Evolutionary conservation across 2,888 invertebrate genomes (phyloP), one percentile per base, ranked within the genome.

Genomic region (Meganola albula): DNA sequence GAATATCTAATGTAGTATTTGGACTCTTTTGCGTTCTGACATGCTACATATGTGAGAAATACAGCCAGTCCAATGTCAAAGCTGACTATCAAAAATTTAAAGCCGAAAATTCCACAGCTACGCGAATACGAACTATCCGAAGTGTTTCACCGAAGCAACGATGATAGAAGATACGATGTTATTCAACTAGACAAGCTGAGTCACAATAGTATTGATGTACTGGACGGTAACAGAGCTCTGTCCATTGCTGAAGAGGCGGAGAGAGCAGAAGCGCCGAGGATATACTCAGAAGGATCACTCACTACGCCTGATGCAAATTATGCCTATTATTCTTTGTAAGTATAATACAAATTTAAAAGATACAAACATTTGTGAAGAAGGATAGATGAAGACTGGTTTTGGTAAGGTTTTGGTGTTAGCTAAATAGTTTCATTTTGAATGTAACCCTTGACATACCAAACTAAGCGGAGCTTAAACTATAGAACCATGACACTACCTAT

Each of bases 101-200:
- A n/a, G n/a, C n/a, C n/a, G n/a, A n/a, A n/a, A n/a, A n/a, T 30
- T 18, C 27, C 32, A 25, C 85, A 95, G 95, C 87, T 95, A 46
- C 93, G 93, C 61, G 95, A 95, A 80, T 96, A 95, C 87, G 94
- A 94, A 72, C 83, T 95, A 50, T 92, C 93, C 48, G 94, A 95
- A 82, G 93, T 93, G 46, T 95, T 95, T 77, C 94, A 94, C 82
- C 92, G 92, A 63, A 87, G 89, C 53, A 93, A 93, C 72, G 94
- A 94, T 73, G 93, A 94, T 59, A 88, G 90, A 46, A 88, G 89
- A 67, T 92, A 92, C 78, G 93, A 93, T 67, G 90, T 92, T 24
- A 80, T 93, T 8, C 88, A 89, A 53, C 78, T 90, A 59, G 90
- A 90, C 58, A 89, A 89, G 53, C 51, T 79, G 20, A 77, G 54